phyloP scores from a whole-genome alignment of 2,888 invertebrate genomes.

The Thyatira batis region DNA sequence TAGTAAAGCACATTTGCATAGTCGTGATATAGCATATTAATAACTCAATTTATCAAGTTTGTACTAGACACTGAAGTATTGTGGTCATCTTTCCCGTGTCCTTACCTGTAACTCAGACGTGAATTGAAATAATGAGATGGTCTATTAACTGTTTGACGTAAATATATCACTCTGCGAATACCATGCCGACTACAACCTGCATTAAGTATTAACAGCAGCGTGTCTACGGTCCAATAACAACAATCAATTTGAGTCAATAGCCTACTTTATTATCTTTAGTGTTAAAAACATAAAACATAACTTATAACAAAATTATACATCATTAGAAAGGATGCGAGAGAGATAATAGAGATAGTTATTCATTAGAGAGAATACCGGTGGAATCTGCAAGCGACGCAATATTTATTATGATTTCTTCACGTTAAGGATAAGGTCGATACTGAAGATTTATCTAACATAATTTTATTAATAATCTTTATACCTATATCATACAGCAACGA shows the following conservation, averaged over 20 bases:
- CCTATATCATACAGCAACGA: too few relatives aligned
- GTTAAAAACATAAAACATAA: too few relatives aligned
- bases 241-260: not conserved
- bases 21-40: conserved; percentile 58
- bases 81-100: conserved; percentile 63
- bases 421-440: too few relatives aligned
- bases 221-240: conserved; percentile 14
- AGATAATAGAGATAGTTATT: too few relatives aligned
- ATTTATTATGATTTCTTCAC: too few relatives aligned
- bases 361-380: too few relatives aligned
- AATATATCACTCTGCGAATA: conserved; percentile 53
- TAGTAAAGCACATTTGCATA: conserved; percentile 54
- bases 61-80: conserved; percentile 32
- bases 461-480: too few relatives aligned
- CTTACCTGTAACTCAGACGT: conserved; percentile 67
- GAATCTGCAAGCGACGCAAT: too few relatives aligned
- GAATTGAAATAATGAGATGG: conserved; percentile 73
- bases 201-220: conserved; percentile 26
- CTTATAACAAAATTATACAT: too few relatives aligned
- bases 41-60: conserved; percentile 49
- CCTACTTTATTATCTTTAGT: not conserved
- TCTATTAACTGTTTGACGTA: conserved; percentile 68
- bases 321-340: too few relatives aligned
- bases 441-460: too few relatives aligned
- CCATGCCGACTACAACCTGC: conserved; percentile 19